phyloP scores from a whole-genome alignment of 2,888 invertebrate species.

The Orchesellides sinensis region DNA sequence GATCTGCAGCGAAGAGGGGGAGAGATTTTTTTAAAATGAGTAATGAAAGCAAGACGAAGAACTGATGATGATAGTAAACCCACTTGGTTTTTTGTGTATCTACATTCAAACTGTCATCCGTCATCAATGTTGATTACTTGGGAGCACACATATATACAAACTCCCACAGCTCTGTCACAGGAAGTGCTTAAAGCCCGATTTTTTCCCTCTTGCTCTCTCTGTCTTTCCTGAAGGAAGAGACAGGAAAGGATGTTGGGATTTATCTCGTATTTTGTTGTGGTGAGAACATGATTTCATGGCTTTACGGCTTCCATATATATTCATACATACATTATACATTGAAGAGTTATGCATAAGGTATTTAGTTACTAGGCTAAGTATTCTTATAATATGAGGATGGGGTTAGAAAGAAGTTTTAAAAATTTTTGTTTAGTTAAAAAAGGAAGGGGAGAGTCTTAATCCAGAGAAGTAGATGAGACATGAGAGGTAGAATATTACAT shows the following conservation, averaged over 20 bases:
- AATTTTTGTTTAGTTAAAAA: constrained; percentile 8
- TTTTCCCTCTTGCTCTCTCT: constrained; percentile 10
- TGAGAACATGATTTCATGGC: constrained; percentile 47
- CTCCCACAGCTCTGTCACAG: no score
- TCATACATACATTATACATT: neutral
- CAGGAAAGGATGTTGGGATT: constrained; percentile 47
- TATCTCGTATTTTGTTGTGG: constrained; percentile 34
- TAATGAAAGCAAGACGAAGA: constrained; percentile 12
- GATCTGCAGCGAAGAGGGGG: neutral
- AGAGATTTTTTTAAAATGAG: neutral
- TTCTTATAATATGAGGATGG: neutral
- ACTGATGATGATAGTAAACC: constrained; percentile 8
- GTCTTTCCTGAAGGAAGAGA: neutral
- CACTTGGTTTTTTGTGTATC: constrained; percentile 14
- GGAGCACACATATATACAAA: no score
- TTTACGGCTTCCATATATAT: constrained; percentile 1
- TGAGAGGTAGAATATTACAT: neutral
- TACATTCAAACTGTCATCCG: constrained; percentile 37
- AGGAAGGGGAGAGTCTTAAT: neutral
- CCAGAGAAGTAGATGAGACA: constrained; percentile 20
- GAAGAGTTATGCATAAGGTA: constrained; percentile 2
- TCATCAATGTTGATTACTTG: constrained; percentile 33
- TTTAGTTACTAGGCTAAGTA: no score
- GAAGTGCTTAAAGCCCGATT: constrained; percentile 45
- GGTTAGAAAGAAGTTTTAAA: neutral